Percentiles rank a stretch among this genome's conserved stretches.
phyloP scores from a whole-genome alignment of 2,797 vertebrate species.

The Dromococcyx pavoninus region DNA sequence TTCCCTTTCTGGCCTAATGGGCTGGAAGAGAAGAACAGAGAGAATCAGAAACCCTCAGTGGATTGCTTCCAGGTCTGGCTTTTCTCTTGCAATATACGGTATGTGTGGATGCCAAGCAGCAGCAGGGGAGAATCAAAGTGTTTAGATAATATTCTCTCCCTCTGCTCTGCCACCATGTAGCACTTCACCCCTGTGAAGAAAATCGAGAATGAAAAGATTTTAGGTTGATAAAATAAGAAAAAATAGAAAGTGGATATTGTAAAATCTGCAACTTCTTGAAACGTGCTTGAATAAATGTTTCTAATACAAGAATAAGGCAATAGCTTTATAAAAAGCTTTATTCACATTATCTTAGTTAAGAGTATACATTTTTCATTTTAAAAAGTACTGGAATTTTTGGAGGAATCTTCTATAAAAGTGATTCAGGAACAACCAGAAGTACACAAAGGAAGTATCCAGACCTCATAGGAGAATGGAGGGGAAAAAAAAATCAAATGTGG shows the following conservation, averaged over 20 bases:
- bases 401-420: background rate
- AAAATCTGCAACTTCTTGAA: background rate
- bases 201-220: background rate
- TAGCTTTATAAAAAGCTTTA: background rate
- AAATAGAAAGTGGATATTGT: background rate
- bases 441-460: background rate
- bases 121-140: conserved; percentile 47
- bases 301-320: background rate
- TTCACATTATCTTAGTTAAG: background rate
- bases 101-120: conserved; percentile 37
- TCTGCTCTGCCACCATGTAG: conserved; percentile 12
- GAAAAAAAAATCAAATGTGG: background rate
- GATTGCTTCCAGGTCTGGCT: conserved; percentile 53
- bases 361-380: background rate
- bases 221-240: background rate
- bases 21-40: conserved; percentile 48
- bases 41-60: conserved; percentile 62
- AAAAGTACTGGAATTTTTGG: background rate
- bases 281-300: background rate
- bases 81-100: conserved; percentile 17
- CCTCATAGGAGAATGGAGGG: background rate
- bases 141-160: conserved; percentile 1
- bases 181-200: background rate
- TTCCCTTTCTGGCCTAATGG: conserved; percentile 53
- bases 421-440: background rate